These are phyloP conservation scores for Boloria euphrosyne DNA, from an alignment of 2,888 invertebrate genomes.

Conservation along the genomic window DNA sequence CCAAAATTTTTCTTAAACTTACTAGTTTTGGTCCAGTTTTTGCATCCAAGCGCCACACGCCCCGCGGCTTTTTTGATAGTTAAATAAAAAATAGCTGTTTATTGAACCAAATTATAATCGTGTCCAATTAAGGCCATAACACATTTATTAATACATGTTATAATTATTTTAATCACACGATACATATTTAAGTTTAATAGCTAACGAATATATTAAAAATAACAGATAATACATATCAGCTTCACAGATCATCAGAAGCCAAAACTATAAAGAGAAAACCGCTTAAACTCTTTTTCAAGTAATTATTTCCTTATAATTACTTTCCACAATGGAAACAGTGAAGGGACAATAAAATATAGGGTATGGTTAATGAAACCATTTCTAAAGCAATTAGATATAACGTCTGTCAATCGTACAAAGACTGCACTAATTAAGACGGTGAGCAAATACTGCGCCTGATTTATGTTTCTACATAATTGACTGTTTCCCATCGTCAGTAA, in stretches of 20 bases:
- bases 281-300: no score
- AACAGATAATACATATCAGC: background rate
- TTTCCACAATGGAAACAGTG: no score
- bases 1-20: no score
- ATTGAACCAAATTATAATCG: background rate
- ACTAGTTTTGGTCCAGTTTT: no score
- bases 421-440: slow-evolving; percentile 22
- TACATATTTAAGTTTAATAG: background rate
- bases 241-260: no score
- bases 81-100: background rate
- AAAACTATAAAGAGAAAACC: no score
- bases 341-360: no score
- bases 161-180: background rate
- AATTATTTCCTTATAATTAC: no score
- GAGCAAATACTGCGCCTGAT: slow-evolving; percentile 16
- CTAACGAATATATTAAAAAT: slow-evolving; percentile 16
- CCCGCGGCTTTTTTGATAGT: background rate
- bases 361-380: no score
- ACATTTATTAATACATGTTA: background rate
- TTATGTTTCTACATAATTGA: slow-evolving; percentile 21
- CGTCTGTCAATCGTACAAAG: no score
- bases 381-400: no score
- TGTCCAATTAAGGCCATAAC: slow-evolving; percentile 12
- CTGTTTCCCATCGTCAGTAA: background rate
- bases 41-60: no score